A percentile compares a stretch with the other conserved stretches of the same genome.
phyloP scores from a whole-genome alignment of 2,797 vertebrate species.

The Hydrocynus forskahlii region DNA sequence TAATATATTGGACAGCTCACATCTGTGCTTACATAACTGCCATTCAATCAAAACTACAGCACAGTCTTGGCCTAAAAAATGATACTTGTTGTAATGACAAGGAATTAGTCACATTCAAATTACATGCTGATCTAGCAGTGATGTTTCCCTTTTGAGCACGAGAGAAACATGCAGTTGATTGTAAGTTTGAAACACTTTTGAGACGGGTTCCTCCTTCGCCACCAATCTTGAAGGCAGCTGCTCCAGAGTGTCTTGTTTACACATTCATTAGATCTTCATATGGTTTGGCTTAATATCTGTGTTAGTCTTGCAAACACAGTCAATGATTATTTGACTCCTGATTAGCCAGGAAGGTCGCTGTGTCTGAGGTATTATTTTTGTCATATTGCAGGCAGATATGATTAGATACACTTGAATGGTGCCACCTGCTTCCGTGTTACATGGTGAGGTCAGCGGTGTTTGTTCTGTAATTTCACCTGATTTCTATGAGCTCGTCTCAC shows the following conservation, averaged over 20 bases:
- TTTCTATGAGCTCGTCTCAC: not conserved
- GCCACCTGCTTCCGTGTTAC: not conserved
- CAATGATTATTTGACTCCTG: conserved; percentile 12
- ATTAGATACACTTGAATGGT: not conserved
- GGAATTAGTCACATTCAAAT: not conserved
- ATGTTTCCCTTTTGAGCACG: too few relatives aligned
- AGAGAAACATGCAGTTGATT: too few relatives aligned
- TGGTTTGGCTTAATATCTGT: too few relatives aligned
- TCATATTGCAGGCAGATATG: not conserved
- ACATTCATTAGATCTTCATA: not conserved
- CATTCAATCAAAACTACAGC: not conserved
- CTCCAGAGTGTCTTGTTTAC: too few relatives aligned
- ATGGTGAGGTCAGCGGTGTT: not conserved
- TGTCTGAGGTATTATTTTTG: not conserved
- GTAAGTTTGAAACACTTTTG: too few relatives aligned
- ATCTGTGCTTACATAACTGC: not conserved
- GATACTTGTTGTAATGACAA: not conserved
- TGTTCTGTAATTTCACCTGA: not conserved
- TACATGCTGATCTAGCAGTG: too few relatives aligned
- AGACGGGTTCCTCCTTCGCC: too few relatives aligned
- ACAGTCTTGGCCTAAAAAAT: not conserved
- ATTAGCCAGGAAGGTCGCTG: not conserved
- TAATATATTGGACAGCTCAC: not conserved
- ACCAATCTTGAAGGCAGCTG: too few relatives aligned
- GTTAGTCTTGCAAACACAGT: too few relatives aligned